phyloP scores from a whole-genome alignment of 2,113 vertebrate species.

The Oplegnathus fasciatus region DNA sequence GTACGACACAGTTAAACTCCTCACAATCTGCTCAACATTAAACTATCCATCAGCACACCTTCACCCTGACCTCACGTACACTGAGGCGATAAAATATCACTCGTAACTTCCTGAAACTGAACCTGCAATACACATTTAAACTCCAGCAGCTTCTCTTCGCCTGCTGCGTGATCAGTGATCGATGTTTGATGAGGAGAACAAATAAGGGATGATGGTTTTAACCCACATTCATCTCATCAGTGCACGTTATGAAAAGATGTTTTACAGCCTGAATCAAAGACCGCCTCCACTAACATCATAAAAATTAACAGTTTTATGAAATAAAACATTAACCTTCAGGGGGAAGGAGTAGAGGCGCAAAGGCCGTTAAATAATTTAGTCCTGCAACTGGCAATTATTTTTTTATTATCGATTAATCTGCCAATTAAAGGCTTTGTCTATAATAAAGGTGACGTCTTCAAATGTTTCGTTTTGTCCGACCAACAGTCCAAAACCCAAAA shows the following conservation, averaged over 20 bases:
- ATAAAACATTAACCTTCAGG: constrained; percentile 22
- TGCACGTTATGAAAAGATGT: constrained; percentile 29
- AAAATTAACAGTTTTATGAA: constrained; percentile 41
- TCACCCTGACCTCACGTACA: constrained; percentile 7
- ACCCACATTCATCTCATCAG: constrained; percentile 32
- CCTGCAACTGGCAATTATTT: background rate
- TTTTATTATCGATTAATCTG: background rate
- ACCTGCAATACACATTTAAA: constrained; percentile 1
- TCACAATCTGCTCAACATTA: constrained; percentile 40
- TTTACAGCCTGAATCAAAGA: background rate
- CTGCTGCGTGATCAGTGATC: background rate
- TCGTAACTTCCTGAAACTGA: constrained; percentile 7
- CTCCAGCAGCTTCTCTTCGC: background rate
- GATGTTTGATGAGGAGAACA: constrained; percentile 9
- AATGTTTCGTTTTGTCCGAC: background rate
- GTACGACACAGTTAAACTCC: constrained; percentile 46
- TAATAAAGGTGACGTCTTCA: background rate
- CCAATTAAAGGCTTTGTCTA: background rate
- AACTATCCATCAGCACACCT: constrained; percentile 29
- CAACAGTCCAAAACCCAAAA: background rate
- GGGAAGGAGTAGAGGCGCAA: background rate
- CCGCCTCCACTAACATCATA: constrained; percentile 33
- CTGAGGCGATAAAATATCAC: constrained; percentile 19
- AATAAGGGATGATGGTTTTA: constrained; percentile 9
- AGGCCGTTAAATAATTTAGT: background rate